phyloP scores from a whole-genome alignment of 2,888 invertebrate genomes.

The Spicauda simplicius region DNA sequence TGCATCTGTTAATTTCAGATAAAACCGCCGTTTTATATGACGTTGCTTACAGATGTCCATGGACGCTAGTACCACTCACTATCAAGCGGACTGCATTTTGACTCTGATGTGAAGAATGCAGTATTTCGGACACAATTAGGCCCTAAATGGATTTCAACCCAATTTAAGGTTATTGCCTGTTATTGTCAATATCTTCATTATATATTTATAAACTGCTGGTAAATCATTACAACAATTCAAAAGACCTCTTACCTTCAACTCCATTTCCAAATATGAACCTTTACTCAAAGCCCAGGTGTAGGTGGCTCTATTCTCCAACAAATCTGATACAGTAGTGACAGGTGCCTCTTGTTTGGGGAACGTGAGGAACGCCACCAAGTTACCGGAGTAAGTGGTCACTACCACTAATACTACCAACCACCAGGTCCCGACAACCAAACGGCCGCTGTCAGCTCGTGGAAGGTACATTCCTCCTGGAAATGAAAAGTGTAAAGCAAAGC shows the following conservation, averaged over 20 bases:
- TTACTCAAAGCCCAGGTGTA: constrained; percentile 91
- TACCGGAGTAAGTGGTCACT: constrained; percentile 96
- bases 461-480: constrained; percentile 92
- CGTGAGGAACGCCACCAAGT: constrained; percentile 95
- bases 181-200: too few species aligned
- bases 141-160: too few species aligned
- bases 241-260: constrained; percentile 62
- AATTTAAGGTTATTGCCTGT: too few species aligned
- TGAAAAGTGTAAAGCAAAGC: too few species aligned
- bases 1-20: too few species aligned
- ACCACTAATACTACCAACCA: constrained; percentile 96
- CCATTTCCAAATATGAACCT: constrained; percentile 90
- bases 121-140: too few species aligned
- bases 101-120: too few species aligned
- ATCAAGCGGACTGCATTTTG: too few species aligned
- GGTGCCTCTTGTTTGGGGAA: constrained; percentile 93
- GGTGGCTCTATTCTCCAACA: constrained; percentile 83
- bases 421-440: constrained; percentile 94
- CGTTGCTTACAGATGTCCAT: too few species aligned
- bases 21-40: too few species aligned
- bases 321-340: constrained; percentile 87
- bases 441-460: constrained; percentile 93
- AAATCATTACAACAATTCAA: neutral
- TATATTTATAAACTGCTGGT: too few species aligned
- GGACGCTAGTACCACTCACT: too few species aligned